phyloP scores from a whole-genome alignment of 2,888 invertebrate species.

The Morpho deidamia region DNA sequence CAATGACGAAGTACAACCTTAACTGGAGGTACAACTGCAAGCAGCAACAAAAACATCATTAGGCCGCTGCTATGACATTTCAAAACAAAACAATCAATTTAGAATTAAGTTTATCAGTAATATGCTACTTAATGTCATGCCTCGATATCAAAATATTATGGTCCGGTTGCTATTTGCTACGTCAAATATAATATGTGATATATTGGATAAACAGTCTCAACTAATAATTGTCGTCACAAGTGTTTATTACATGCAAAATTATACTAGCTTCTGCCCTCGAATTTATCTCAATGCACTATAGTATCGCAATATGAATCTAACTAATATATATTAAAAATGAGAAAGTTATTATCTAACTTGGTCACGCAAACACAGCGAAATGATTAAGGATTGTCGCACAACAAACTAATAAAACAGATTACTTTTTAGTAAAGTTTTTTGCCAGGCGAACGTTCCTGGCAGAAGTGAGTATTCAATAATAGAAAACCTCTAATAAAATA shows the following conservation, averaged over 20 bases:
- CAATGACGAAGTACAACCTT: not conserved
- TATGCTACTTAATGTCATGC: slow-evolving; percentile 1
- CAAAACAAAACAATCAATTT: slow-evolving; percentile 20
- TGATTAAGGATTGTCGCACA: too few relatives aligned
- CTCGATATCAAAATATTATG: slow-evolving; percentile 22
- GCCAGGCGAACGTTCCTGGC: too few relatives aligned
- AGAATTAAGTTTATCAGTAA: slow-evolving; percentile 10
- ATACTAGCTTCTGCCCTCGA: not conserved
- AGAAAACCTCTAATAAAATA: too few relatives aligned
- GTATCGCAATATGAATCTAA: too few relatives aligned
- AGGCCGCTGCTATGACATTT: slow-evolving; percentile 12
- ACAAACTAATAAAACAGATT: too few relatives aligned
- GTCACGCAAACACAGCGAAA: too few relatives aligned
- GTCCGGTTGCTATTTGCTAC: slow-evolving; percentile 11
- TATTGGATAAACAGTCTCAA: slow-evolving; percentile 3
- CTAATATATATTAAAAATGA: too few relatives aligned
- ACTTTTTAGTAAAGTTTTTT: too few relatives aligned
- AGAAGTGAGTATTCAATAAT: too few relatives aligned
- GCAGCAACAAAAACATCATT: slow-evolving; percentile 11
- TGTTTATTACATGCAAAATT: not conserved
- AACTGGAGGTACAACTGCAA: slow-evolving; percentile 3
- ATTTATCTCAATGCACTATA: too few relatives aligned
- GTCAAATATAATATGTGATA: slow-evolving; percentile 15
- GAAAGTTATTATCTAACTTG: too few relatives aligned
- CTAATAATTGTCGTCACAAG: slow-evolving; percentile 6